Conservation (phyloP, 2,797 vertebrate genomes). For the Sparus aurata region DNA sequence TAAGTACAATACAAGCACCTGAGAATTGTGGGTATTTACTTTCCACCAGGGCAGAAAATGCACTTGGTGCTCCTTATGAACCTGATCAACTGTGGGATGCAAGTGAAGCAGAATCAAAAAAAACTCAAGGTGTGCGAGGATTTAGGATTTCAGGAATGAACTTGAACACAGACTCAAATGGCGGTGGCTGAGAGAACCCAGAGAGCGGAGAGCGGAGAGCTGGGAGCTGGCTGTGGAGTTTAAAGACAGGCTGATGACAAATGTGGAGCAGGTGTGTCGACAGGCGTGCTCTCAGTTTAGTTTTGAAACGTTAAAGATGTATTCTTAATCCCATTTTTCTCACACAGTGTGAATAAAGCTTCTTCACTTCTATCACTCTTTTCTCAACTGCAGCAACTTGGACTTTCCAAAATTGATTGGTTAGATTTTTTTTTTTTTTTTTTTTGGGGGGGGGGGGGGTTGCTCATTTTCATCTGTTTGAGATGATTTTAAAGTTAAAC, state of each 20-base stretch:
- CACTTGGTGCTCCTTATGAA: neutral
- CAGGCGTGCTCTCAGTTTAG: neutral
- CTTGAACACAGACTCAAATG: neutral
- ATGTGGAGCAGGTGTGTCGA: slow-evolving; percentile 4
- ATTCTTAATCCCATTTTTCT: neutral
- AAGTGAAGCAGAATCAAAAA: neutral
- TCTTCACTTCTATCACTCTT: too few species aligned
- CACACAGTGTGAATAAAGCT: neutral
- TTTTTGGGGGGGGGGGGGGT: too few species aligned
- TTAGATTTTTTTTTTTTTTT: neutral
- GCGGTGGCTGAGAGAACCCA: too few species aligned
- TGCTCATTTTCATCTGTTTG: neutral
- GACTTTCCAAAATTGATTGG: neutral
- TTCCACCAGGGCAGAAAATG: too few species aligned
- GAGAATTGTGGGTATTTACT: too few species aligned
- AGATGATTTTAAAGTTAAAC: neutral
- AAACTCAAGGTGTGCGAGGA: too few species aligned
- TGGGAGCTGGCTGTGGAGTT: rapidly evolving
- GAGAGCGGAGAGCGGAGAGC: neutral
- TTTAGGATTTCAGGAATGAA: neutral
- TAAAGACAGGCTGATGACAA: neutral
- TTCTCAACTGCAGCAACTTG: neutral
- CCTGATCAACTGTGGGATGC: neutral
- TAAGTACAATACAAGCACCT: too few species aligned
- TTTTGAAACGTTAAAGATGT: neutral